Evolutionary conservation across 2,888 invertebrate species (phyloP).

Genomic region (Cyaniris semiargus): DNA sequence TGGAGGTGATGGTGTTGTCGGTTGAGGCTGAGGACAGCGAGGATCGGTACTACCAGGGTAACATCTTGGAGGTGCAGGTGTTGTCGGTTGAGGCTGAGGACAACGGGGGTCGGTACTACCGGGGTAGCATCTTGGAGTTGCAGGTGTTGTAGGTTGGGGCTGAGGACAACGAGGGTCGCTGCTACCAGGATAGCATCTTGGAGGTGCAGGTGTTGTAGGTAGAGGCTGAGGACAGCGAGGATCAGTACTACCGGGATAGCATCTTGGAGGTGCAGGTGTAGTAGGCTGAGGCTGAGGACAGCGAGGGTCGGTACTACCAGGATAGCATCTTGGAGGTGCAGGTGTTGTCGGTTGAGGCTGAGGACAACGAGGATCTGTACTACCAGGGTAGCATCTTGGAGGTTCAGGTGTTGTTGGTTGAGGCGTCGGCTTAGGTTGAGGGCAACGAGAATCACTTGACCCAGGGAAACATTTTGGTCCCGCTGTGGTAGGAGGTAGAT

Average conservation of each 20-base stretch:
- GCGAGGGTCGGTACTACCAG: constrained; percentile 41
- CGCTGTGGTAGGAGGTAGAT: too few relatives aligned
- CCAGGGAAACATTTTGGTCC: too few relatives aligned
- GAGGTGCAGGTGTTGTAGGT: too few relatives aligned
- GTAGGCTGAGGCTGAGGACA: constrained; percentile 43
- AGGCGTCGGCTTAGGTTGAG: constrained; percentile 32
- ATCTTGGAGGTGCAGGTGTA: too few relatives aligned
- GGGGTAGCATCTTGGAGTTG: too few relatives aligned
- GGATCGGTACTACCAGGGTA: constrained; percentile 46
- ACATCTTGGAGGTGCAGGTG: constrained; percentile 44
- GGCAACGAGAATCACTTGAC: too few relatives aligned
- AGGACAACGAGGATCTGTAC: constrained; percentile 42
- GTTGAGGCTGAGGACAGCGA: constrained; percentile 39
- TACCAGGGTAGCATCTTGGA: constrained; percentile 47
- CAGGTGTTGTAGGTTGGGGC: too few relatives aligned
- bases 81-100: constrained; percentile 36
- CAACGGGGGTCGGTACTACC: too few relatives aligned
- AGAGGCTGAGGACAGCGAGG: too few relatives aligned
- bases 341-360: constrained; percentile 40
- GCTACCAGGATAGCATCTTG: too few relatives aligned
- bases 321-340: constrained; percentile 44
- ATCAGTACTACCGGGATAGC: too few relatives aligned
- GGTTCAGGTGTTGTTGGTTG: constrained; percentile 43
- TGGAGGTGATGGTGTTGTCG: constrained; percentile 42
- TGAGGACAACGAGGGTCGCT: too few relatives aligned